A percentile compares a stretch with the other conserved stretches of the same genome.
Conservation (phyloP, 2,113 vertebrate species). For the Phycodurus eques region DNA sequence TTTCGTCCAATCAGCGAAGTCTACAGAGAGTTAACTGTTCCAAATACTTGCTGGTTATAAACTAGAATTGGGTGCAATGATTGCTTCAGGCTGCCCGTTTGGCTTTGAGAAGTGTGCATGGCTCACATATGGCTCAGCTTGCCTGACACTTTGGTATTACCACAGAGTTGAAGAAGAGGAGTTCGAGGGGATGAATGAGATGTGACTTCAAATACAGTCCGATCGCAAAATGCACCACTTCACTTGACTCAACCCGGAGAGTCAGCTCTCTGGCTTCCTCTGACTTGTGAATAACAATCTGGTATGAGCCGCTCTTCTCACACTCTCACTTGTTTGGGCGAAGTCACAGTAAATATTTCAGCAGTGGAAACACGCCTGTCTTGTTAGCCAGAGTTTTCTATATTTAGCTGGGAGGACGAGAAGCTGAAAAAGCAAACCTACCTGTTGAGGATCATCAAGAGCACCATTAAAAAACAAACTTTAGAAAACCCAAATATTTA, state of each 20-base stretch:
- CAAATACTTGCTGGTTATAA: constrained; percentile 70
- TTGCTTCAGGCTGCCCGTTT: constrained; percentile 73
- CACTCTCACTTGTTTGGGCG: constrained; percentile 45
- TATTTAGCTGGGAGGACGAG: constrained; percentile 40
- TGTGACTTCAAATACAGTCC: constrained; percentile 38
- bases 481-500: constrained; percentile 27
- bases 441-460: constrained; percentile 43
- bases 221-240: constrained; percentile 33
- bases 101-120: constrained; percentile 60
- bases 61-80: constrained; percentile 72
- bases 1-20: constrained; percentile 60
- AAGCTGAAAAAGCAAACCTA: constrained; percentile 37
- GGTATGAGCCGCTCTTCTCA: constrained; percentile 38
- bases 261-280: constrained; percentile 22
- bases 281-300: constrained; percentile 27
- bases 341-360: constrained; percentile 60
- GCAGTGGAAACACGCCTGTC: constrained; percentile 55
- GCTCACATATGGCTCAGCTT: constrained; percentile 64
- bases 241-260: constrained; percentile 19
- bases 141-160: constrained; percentile 51
- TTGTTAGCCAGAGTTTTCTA: constrained; percentile 52
- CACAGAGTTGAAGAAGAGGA: constrained; percentile 57
- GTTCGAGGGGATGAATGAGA: constrained; percentile 40
- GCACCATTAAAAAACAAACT: not conserved
- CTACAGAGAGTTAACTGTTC: constrained; percentile 60